Evolutionary conservation across 2,888 invertebrate genomes (phyloP), one percentile per base, ranked within the genome.

Genomic region (Tenthredo notha): DNA sequence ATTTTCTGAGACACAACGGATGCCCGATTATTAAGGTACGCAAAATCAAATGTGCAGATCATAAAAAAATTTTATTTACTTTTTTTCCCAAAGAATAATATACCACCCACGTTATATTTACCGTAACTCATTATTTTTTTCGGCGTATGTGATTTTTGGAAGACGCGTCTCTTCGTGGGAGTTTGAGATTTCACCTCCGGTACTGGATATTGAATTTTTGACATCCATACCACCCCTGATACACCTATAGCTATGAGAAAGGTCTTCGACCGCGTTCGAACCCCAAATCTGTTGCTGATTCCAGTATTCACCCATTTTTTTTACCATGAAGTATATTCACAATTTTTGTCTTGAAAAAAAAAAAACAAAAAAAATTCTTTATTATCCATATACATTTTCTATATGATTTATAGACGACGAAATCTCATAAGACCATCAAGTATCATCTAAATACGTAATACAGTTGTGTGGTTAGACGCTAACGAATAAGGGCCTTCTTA

Each of bases 131-230:
- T 43, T 6, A 37, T 74, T 74, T 74, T 74, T 43, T 2, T 4
- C 18, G 67, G 9, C 33, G 67, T 43, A n/a, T 43, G 43, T 43
- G 0, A 37, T 21, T 43, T 43, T n/a, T 43, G 29, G n/a, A 21
- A 40, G 37, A 40, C 21, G n/a, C 43, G 10, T 33, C n/a, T 61
- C 40, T 80, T 25, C 40, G 61, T 6, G 78, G 61, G 58, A 80
- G 61, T 80, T 80, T 58, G 61, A 80, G 40, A 61, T 80, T 77
- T 80, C 40, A 61, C 80, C 80, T 10, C 61, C 37, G 40, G 61
- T 40, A 40, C 61, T 37, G 58, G 58, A 40, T 80, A 61, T 80
- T 80, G 80, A 80, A 80, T 80, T 80, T 80, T 80, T 61, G n/a
- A 80, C 58, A 61, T 61, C 40, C 40, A 58, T 12, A 61, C 61